Evolutionary conservation across 1,140 invertebrate species (phyloP), one percentile per base, ranked within the genome.

Genomic region (Myzus persicae): DNA sequence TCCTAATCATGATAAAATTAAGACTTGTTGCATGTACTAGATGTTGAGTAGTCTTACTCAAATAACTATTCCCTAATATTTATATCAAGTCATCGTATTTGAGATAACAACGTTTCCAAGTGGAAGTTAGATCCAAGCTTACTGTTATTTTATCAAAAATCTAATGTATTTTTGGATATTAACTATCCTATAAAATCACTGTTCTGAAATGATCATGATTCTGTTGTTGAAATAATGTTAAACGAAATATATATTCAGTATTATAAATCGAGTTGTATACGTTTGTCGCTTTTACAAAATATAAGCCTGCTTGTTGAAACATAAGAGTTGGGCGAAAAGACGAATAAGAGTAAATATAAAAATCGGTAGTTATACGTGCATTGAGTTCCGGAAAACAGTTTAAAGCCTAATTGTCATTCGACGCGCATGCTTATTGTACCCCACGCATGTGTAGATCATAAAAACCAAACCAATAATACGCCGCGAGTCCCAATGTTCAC

Each of bases 381-480:
- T 44, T 36, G 59, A 48, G 90, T 92, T 92, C 90, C 90, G 90
- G 90, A 92, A 92, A 92, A 92, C 90, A 54, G 90, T 82, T 92
- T 26, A 31, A 92, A 82, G 42, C 90, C 90, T 92, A 92, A 92
- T 92, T 92, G 67, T 92, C 90, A 92, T 92, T 92, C 90, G 67
- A 92, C 24, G 67, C 90, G 42, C 90, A 92, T 82, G 59, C 90
- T 38, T 82, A 51, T 6, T 14, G 31, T 46, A 6, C 31, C 42
- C 44, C 18, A 44, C 90, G 81, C 90, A 92, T 92, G 90, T 92
- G 90, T 82, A 92, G 44, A 82, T 92, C 90, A 81, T 92, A 92
- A 92, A 92, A 91, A 91, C 40, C 59, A 44, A 76, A 91, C 90
- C 90, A 91, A 81, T 91, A 91, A 46, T 51, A 67, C 26, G n/a